Conservation (phyloP, 2,113 vertebrate species). For the Choloepus hoffmanni region DNA sequence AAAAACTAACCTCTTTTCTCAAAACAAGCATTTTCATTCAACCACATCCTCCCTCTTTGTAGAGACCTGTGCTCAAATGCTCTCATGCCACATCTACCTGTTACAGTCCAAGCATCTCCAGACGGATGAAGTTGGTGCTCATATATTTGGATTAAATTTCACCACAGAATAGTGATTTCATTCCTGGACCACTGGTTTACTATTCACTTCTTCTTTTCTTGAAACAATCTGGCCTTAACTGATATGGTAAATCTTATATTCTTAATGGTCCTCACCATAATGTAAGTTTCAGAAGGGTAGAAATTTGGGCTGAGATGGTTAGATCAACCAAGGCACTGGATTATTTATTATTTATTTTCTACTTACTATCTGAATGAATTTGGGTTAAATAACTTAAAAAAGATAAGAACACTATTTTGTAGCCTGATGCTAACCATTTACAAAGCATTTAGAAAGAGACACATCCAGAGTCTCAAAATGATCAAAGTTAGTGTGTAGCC, state of each 20-base stretch:
- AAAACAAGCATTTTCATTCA: not conserved
- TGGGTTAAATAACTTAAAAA: not conserved
- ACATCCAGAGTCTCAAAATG: not conserved
- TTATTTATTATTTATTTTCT: not conserved
- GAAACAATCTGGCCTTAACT: not conserved
- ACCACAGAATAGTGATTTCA: not conserved
- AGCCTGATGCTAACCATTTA: not conserved
- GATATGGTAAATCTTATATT: not conserved
- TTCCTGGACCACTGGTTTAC: not conserved
- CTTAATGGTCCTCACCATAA: not conserved
- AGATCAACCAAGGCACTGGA: not conserved
- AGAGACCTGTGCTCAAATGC: not conserved
- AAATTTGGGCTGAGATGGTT: not conserved
- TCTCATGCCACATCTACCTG: not conserved
- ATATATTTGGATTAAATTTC: not conserved
- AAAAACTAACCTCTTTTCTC: not conserved
- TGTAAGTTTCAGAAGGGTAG: not conserved
- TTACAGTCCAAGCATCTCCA: not conserved
- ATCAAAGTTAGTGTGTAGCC: not conserved
- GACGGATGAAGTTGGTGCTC: not conserved
- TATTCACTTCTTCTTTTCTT: not conserved
- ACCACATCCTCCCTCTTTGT: not conserved
- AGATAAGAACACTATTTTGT: not conserved
- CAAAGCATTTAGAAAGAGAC: not conserved
- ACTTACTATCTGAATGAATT: not conserved